Evolutionary conservation across 2,797 vertebrate genomes (phyloP), one percentile per base, ranked within the genome.

Genomic region (Potorous gilbertii): DNA sequence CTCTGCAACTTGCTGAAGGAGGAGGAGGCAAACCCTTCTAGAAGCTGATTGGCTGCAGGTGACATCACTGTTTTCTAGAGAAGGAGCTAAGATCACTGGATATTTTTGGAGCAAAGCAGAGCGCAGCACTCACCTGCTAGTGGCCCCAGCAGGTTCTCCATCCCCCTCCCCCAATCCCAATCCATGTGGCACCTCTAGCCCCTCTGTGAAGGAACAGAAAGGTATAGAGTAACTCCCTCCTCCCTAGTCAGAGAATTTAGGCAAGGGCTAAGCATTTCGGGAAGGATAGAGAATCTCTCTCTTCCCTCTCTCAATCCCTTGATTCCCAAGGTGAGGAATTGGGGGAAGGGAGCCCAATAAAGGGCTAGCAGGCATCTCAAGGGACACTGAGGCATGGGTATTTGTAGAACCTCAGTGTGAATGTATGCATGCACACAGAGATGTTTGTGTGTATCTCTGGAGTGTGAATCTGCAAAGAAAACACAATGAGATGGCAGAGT

Each of bases 41-140:
- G 98, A 97, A 97, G 93, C 98, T 98, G 98, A 99, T 99, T 99
- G 99, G 99, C 98, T 98, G 97, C 95, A 8, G 96, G 98, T 99
- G 99, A 99, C 99, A 99, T 99, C 99, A 99, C 98, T 97, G 98
- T 98, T 98, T 98, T 98, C 98, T 98, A 98, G 98, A 98, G 96
- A 98, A 98, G 97, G 98, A 98, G 97, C 98, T 98, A 98, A 98
- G 98, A 98, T 98, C 98, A 98, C 97, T 96, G 97, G 98, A 98
- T 99, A 99, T 99, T 99, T 99, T 98, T 98, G 98, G 98, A 98
- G 98, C 98, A 59, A 94, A 98, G 98, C 98, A 93, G 96, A 98
- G 96, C 89, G 59, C 66, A 95, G 96, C 94, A 94, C 97, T 98
- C 98, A 98, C 98, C 98, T 96, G 98, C 96, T 55, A 97, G 95